Percentiles rank a stretch among this genome's conserved stretches.
Conservation (phyloP, 2,113 vertebrate genomes). For the Carlito syrichta region DNA sequence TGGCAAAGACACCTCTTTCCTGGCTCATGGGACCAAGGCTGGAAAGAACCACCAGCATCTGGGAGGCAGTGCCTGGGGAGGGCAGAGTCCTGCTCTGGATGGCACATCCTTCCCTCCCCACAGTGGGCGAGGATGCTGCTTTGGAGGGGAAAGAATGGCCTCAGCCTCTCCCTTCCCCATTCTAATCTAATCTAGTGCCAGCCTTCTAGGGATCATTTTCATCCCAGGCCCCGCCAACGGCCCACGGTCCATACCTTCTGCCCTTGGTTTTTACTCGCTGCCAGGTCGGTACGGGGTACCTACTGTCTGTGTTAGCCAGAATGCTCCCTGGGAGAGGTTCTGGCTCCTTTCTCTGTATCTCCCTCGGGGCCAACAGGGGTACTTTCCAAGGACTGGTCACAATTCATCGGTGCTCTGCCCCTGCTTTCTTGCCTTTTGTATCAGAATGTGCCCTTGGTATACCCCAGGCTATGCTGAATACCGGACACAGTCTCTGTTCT, state of each 20-base stretch:
- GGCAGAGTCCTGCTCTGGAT: neutral
- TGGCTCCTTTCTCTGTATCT: neutral
- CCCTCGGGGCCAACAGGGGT: neutral
- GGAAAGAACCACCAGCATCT: neutral
- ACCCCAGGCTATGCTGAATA: neutral
- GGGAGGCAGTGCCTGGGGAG: neutral
- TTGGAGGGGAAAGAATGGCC: neutral
- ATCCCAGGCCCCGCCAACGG: neutral
- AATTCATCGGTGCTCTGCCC: neutral
- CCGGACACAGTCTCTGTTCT: neutral
- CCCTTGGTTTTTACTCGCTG: neutral
- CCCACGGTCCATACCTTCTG: neutral
- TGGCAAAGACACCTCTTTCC: neutral
- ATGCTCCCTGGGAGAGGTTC: fast-evolving
- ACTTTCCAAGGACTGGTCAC: neutral
- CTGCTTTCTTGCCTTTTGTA: neutral
- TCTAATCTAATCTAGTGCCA: neutral
- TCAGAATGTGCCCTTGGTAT: neutral
- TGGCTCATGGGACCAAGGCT: neutral
- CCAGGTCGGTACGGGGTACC: neutral
- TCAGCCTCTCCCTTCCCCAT: too few species aligned
- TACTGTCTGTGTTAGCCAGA: neutral
- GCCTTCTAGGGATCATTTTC: neutral
- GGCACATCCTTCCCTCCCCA: too few species aligned
- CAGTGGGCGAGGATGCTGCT: neutral